Evolutionary conservation across 1,140 invertebrate species (phyloP).

Genomic region (Danaus melanippus): DNA sequence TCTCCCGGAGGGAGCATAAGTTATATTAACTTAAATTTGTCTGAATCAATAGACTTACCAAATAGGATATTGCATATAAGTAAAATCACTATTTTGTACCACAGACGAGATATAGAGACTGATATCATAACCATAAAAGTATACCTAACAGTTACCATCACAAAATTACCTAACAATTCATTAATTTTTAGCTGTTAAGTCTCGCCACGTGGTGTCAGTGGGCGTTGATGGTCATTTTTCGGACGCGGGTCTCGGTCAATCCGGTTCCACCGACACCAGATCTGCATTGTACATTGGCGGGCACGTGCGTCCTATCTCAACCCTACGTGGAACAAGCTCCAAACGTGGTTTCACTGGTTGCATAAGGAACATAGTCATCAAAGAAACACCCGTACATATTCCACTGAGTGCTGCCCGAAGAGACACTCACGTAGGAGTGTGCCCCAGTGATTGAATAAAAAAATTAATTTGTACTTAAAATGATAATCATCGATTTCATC

Average conservation of each 20-base stretch:
- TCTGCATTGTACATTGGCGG: constrained; percentile 93
- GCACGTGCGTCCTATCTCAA: constrained; percentile 72
- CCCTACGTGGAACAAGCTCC: constrained; percentile 72
- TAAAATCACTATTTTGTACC: too few relatives aligned
- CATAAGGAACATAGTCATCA: constrained; percentile 81
- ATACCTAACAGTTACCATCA: too few relatives aligned
- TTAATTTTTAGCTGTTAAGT: constrained; percentile 81
- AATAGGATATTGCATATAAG: too few relatives aligned
- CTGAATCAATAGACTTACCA: too few relatives aligned
- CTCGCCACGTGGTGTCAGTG: constrained; percentile 86
- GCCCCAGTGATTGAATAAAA: constrained; percentile 76
- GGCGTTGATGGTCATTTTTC: constrained; percentile 84
- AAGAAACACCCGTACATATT: constrained; percentile 74
- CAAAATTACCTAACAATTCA: too few relatives aligned
- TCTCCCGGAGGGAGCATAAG: too few relatives aligned
- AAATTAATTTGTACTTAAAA: constrained; percentile 1
- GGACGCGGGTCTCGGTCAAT: constrained; percentile 78
- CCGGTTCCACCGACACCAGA: constrained; percentile 82
- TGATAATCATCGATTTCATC: too few relatives aligned
- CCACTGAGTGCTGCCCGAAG: constrained; percentile 75
- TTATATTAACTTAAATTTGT: too few relatives aligned
- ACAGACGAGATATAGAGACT: too few relatives aligned
- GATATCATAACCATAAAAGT: too few relatives aligned
- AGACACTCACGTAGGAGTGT: constrained; percentile 79
- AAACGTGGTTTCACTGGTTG: constrained; percentile 86